phyloP scores from a whole-genome alignment of 1,140 invertebrate species.

The Dreissena polymorpha region DNA sequence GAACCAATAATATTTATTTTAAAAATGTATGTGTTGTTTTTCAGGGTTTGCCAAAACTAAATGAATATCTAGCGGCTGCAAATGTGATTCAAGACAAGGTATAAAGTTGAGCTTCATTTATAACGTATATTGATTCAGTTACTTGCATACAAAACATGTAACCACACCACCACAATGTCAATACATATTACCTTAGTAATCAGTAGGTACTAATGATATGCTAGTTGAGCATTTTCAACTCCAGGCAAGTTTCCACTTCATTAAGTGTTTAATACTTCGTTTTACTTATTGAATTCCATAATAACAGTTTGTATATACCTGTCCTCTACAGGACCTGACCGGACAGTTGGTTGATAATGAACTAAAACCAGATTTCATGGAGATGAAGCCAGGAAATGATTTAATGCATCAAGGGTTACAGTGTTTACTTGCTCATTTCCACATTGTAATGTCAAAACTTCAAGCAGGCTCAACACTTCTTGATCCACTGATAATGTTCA shows the following conservation, averaged over 20 bases:
- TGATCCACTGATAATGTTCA: conserved; percentile 53
- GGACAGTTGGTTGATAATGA: neutral
- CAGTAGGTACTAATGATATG: neutral
- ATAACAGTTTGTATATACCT: neutral
- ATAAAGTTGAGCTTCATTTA: too few species aligned
- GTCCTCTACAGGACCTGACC: conserved; percentile 19
- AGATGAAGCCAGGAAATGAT: neutral
- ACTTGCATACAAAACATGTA: neutral
- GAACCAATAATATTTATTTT: too few species aligned
- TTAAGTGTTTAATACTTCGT: neutral
- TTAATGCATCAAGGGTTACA: conserved; percentile 56
- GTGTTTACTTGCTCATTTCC: conserved; percentile 60
- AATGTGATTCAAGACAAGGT: too few species aligned
- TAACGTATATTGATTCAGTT: too few species aligned
- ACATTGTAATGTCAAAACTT: conserved; percentile 47
- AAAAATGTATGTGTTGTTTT: too few species aligned
- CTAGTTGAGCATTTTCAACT: neutral
- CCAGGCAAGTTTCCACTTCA: neutral
- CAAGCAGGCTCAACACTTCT: conserved; percentile 48
- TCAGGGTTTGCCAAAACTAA: too few species aligned
- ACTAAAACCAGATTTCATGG: conserved; percentile 2
- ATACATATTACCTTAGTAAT: neutral
- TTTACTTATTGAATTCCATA: neutral
- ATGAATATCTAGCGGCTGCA: too few species aligned
- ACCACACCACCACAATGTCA: too few species aligned